These are phyloP conservation scores for Meda fulgida DNA, from an alignment of 2,797 vertebrate species.

Conservation along the genomic window DNA sequence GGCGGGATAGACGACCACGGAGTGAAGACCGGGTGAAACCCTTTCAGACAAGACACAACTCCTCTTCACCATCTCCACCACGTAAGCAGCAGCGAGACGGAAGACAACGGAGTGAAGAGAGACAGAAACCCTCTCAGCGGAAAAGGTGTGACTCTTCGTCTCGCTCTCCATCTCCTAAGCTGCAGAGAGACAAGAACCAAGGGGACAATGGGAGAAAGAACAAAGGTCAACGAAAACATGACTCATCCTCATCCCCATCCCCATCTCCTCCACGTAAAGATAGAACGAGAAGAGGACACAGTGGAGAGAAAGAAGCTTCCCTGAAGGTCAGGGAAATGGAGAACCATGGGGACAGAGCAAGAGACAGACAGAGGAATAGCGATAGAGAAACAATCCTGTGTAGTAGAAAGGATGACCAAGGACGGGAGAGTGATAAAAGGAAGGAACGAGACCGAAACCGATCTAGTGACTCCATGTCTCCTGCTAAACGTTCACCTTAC, in stretches of 20 bases:
- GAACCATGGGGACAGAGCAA: conserved; percentile 53
- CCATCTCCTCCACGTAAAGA: conserved; percentile 64
- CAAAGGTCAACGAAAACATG: conserved; percentile 57
- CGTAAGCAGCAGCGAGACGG: conserved; percentile 59
- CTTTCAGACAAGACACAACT: conserved; percentile 66
- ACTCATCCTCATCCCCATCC: conserved; percentile 63
- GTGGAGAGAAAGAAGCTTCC: conserved; percentile 54
- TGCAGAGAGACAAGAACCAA: conserved; percentile 57
- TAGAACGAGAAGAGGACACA: conserved; percentile 52
- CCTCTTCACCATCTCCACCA: conserved; percentile 70
- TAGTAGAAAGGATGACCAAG: conserved; percentile 42
- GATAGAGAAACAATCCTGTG: conserved; percentile 32
- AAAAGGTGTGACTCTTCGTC: conserved; percentile 68
- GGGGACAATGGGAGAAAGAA: conserved; percentile 62
- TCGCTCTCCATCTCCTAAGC: conserved; percentile 61
- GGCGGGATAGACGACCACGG: conserved; percentile 54
- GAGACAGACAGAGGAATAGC: conserved; percentile 44
- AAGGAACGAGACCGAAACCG: conserved; percentile 36
- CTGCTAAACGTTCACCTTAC: conserved; percentile 56
- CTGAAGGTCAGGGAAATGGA: conserved; percentile 48
- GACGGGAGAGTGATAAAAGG: conserved; percentile 41
- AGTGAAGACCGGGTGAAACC: conserved; percentile 56
- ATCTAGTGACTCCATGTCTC: conserved; percentile 56
- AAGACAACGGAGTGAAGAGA: conserved; percentile 52
- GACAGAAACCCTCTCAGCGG: conserved; percentile 52